Evolutionary conservation across 2,113 vertebrate species (phyloP).

Genomic region (Caloenas nicobarica): DNA sequence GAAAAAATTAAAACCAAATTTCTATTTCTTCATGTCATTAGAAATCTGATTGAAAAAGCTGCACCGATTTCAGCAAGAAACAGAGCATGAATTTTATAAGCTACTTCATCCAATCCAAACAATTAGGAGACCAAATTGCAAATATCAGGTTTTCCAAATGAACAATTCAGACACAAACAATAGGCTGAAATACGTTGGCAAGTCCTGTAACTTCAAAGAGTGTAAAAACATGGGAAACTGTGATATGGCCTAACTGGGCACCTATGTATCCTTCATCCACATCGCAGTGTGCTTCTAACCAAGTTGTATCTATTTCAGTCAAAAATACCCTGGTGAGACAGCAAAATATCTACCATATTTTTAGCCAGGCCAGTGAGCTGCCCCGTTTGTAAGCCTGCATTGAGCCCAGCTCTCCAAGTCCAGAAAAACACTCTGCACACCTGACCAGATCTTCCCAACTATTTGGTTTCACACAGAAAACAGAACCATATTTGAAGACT

Average conservation of each 20-base stretch:
- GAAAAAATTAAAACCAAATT: neutral
- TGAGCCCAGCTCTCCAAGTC: neutral
- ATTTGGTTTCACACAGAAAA: neutral
- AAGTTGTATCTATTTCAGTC: neutral
- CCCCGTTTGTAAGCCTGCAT: neutral
- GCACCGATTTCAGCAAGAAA: conserved; percentile 9
- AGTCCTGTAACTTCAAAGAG: neutral
- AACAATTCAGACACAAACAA: conserved; percentile 8
- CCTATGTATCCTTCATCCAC: neutral
- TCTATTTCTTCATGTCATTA: conserved; percentile 1
- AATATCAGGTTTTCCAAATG: conserved; percentile 41
- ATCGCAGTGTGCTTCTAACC: rapidly evolving
- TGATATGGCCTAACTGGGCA: neutral
- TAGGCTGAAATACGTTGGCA: neutral
- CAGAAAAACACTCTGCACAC: neutral
- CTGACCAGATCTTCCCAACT: neutral
- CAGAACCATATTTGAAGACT: neutral
- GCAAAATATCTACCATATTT: neutral
- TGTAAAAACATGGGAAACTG: neutral
- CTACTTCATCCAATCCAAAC: conserved; percentile 9
- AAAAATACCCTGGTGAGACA: neutral
- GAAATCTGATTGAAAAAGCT: conserved; percentile 24
- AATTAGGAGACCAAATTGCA: neutral
- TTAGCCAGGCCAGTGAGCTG: neutral
- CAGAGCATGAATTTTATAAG: neutral